phyloP scores from a whole-genome alignment of 2,888 invertebrate genomes.

The Liposcelis brunnea region DNA sequence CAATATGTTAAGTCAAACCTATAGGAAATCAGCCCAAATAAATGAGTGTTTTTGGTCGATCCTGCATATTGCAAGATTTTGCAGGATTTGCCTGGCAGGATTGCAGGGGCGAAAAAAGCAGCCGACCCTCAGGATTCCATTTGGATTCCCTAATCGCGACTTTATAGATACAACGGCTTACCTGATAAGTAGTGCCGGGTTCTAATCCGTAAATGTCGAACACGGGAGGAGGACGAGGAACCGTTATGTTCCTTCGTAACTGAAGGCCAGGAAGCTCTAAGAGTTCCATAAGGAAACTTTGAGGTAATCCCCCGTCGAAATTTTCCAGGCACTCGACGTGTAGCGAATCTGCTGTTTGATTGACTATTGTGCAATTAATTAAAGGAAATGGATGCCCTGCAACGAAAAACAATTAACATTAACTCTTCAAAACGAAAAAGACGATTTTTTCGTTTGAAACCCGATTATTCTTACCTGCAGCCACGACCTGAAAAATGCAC shows the following conservation, averaged over 20 bases:
- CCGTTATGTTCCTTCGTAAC: constrained; percentile 44
- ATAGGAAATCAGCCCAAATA: too few species aligned
- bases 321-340: constrained; percentile 76
- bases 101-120: too few species aligned
- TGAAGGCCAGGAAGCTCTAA: constrained; percentile 50
- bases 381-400: constrained; percentile 75
- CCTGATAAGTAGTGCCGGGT: constrained; percentile 51
- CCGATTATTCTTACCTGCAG: constrained; percentile 48
- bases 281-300: constrained; percentile 68
- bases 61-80: too few species aligned
- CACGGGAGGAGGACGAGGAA: constrained; percentile 42
- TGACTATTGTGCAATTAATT: constrained; percentile 74
- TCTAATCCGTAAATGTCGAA: constrained; percentile 47
- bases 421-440: not conserved
- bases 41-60: too few species aligned
- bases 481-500: constrained; percentile 71
- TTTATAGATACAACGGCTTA: too few species aligned
- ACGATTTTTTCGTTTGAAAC: constrained; percentile 12
- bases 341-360: constrained; percentile 64
- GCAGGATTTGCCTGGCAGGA: too few species aligned
- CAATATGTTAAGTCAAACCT: too few species aligned
- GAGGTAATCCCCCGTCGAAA: constrained; percentile 75
- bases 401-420: constrained; percentile 17
- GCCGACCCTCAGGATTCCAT: too few species aligned
- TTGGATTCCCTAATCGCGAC: too few species aligned